Evolutionary conservation across 1,140 invertebrate species (phyloP).

Genomic region (Pentalonia nigronervosa): DNA sequence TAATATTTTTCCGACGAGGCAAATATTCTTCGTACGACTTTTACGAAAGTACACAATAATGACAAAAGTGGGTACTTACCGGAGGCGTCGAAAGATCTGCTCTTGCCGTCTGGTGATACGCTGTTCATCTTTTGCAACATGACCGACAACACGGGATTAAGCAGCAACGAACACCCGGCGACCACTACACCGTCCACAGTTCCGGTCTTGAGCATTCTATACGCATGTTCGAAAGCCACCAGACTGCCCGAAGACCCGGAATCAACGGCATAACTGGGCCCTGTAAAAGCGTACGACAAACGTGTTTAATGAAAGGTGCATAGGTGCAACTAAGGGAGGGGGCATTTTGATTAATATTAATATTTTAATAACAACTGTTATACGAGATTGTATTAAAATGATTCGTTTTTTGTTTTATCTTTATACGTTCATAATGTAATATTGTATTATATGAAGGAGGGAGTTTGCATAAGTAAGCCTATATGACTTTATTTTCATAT

Average conservation of each 20-base stretch:
- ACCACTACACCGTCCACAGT: constrained; percentile 88
- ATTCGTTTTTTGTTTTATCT: neutral
- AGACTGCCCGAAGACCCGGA: constrained; percentile 90
- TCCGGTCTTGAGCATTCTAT: constrained; percentile 76
- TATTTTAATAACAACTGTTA: neutral
- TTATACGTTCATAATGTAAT: neutral
- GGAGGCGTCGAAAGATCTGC: constrained; percentile 87
- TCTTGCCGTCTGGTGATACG: constrained; percentile 82
- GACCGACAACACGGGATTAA: constrained; percentile 84
- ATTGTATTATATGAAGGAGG: neutral
- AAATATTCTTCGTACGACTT: neutral
- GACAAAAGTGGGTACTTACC: constrained; percentile 63
- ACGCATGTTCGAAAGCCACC: constrained; percentile 83
- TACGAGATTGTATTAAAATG: neutral
- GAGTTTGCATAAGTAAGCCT: neutral
- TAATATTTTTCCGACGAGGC: neutral
- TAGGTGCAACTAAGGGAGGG: no score
- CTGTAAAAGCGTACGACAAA: constrained; percentile 62
- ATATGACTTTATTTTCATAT: neutral
- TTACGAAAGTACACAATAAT: neutral
- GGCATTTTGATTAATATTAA: neutral
- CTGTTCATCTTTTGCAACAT: constrained; percentile 81
- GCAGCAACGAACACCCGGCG: constrained; percentile 79
- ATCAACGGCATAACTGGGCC: constrained; percentile 84
- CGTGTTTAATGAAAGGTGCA: no score